Evolutionary conservation across 1,140 invertebrate genomes (phyloP), one percentile per base, ranked within the genome.

Genomic region (Pteromalus puparum): DNA sequence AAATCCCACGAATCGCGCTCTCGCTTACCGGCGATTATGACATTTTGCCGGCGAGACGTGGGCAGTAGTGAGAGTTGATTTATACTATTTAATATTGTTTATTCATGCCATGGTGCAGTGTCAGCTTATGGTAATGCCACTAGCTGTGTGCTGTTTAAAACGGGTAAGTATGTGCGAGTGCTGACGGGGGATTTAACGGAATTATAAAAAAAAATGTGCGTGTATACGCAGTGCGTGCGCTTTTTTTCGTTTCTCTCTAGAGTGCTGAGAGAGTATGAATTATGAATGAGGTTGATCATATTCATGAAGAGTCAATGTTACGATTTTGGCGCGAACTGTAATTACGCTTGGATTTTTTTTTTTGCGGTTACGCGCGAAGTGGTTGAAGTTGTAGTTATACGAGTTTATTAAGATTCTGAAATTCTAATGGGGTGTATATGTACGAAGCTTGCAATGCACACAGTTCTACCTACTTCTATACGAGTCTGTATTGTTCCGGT

Each of bases 1-100:
- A 89, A 87, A 88, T 89, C 89, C 89, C 87, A 90, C 88, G 82
- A 84, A 83, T 83, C 82, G 28, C 61, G 24, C 61, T 28, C 42
- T 86, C 85, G 87, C 85, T 86, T 86, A 87, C 85, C 87, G 87
- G 87, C 77, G 82, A 86, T 87, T 88, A 87, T 87, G 88, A 89
- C 87, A 88, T 87, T 88, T 87, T 85, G 86, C 77, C 76, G 81
- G 86, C 53, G 46, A 74, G 65, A 38, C 74, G 67, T 83, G 73
- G 48, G 73, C 12, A n/a, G 73, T 7, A 61, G 74, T 2, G 48
- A 30, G 46, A 61, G 48, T 70, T 42, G 28, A 74, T 74, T 74
- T 74, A 38, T 74, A 74, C 34, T 74, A n/a, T 34, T 74, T 42
- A n/a, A 74, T 74, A 74, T 74, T 34, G 28, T 74, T 74, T 74